These are phyloP conservation scores for Corella eumyota DNA, from an alignment of 23 tunicate species.

Conservation along the genomic window DNA sequence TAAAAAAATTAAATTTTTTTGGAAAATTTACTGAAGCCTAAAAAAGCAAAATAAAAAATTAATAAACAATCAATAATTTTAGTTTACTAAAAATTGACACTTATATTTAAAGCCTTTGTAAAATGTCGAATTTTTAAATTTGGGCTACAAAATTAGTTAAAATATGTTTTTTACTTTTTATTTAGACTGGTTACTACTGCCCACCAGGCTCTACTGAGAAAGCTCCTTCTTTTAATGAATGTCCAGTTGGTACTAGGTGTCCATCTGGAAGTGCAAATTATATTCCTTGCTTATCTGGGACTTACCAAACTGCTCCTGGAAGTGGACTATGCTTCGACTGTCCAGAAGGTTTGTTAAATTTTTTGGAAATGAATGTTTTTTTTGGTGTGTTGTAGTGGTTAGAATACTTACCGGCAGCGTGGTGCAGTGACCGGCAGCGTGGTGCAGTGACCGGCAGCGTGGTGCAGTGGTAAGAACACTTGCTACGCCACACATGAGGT, in stretches of 20 bases:
- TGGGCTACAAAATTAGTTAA: too few relatives aligned
- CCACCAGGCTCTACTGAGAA: conserved; percentile 72
- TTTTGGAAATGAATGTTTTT: background rate
- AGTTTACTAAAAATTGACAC: too few relatives aligned
- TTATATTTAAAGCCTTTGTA: too few relatives aligned
- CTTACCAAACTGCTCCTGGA: conserved; percentile 59
- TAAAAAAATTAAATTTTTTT: too few relatives aligned
- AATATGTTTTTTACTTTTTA: background rate
- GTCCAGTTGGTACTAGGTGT: conserved; percentile 83
- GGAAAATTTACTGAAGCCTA: background rate
- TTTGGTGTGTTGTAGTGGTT: too few relatives aligned
- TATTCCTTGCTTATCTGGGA: conserved; percentile 68
- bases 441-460: too few relatives aligned
- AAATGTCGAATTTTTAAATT: too few relatives aligned
- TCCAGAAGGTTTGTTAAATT: conserved; percentile 37
- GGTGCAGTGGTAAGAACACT: too few relatives aligned
- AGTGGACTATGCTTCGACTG: conserved; percentile 35
- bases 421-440: too few relatives aligned
- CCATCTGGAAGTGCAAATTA: conserved; percentile 40
- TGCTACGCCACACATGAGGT: too few relatives aligned
- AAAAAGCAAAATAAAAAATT: background rate
- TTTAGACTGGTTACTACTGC: conserved; percentile 84
- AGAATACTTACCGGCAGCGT: too few relatives aligned
- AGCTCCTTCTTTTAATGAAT: conserved; percentile 38
- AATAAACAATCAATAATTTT: background rate